phyloP scores from a whole-genome alignment of 2,888 invertebrate species.

The Therioaphis trifolii region DNA sequence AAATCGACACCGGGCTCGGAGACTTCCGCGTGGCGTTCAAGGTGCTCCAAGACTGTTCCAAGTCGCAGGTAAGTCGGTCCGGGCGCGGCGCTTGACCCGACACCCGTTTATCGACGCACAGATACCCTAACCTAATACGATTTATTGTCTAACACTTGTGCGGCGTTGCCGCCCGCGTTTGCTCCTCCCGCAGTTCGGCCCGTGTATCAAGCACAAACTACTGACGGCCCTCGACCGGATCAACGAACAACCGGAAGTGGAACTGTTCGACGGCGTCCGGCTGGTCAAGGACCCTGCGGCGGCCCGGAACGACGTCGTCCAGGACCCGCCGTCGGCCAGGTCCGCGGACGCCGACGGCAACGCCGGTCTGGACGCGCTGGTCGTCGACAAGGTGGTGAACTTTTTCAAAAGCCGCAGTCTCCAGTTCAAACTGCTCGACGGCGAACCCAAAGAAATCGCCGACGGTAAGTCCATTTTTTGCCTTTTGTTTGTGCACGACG shows the following conservation, averaged over 20 bases:
- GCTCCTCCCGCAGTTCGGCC: constrained; percentile 72
- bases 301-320: constrained; percentile 72
- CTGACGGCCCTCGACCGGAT: constrained; percentile 82
- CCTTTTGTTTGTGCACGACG: too few species aligned
- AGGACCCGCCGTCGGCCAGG: constrained; percentile 81
- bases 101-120: not conserved
- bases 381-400: constrained; percentile 78
- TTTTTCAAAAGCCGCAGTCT: constrained; percentile 84
- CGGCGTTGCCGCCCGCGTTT: too few species aligned
- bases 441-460: constrained; percentile 67
- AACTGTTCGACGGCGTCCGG: constrained; percentile 80
- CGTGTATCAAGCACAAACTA: constrained; percentile 83
- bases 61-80: constrained; percentile 34
- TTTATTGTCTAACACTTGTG: too few species aligned
- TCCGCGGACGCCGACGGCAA: constrained; percentile 75
- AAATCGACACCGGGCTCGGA: constrained; percentile 39
- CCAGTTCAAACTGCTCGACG: constrained; percentile 80
- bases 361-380: constrained; percentile 71
- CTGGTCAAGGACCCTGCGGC: constrained; percentile 75
- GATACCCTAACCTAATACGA: too few species aligned
- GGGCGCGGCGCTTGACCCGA: too few species aligned
- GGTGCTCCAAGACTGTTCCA: constrained; percentile 52
- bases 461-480: constrained; percentile 46
- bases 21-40: constrained; percentile 42
- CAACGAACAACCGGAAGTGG: constrained; percentile 71